phyloP scores from a whole-genome alignment of 2,888 invertebrate species.

The Agriopis aurantiaria region DNA sequence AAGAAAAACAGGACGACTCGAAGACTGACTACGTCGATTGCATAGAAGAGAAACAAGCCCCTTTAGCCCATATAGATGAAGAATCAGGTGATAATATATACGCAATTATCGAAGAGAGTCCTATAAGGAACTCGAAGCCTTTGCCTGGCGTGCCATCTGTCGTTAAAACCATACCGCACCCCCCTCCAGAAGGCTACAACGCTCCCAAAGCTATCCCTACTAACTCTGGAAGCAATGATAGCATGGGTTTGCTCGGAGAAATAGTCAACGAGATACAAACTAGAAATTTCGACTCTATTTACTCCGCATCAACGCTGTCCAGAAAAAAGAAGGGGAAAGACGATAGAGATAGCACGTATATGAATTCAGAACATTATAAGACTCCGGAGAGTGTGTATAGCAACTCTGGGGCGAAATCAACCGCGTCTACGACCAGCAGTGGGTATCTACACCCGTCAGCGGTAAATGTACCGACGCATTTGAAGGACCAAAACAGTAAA shows the following conservation, averaged over 20 bases:
- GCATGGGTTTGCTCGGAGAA: slow-evolving; percentile 93
- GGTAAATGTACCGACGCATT: slow-evolving; percentile 87
- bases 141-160: slow-evolving; percentile 72
- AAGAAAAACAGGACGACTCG: slow-evolving; percentile 61
- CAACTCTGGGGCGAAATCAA: slow-evolving; percentile 87
- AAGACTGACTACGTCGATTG: slow-evolving; percentile 92
- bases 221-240: slow-evolving; percentile 87
- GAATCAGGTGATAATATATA: slow-evolving; percentile 92
- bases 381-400: slow-evolving; percentile 88
- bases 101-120: slow-evolving; percentile 94
- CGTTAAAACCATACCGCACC: slow-evolving; percentile 65
- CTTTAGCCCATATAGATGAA: slow-evolving; percentile 88
- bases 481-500: slow-evolving; percentile 61
- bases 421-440: slow-evolving; percentile 88
- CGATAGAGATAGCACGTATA: slow-evolving; percentile 85
- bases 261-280: slow-evolving; percentile 96
- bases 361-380: slow-evolving; percentile 87
- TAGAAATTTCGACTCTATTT: slow-evolving; percentile 94
- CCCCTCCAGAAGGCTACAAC: slow-evolving; percentile 82
- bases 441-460: slow-evolving; percentile 91
- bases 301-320: slow-evolving; percentile 91
- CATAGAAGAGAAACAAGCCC: slow-evolving; percentile 88
- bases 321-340: slow-evolving; percentile 87
- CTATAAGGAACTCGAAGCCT: slow-evolving; percentile 78
- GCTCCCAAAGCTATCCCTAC: slow-evolving; percentile 75